phyloP scores from a whole-genome alignment of 2,888 invertebrate genomes.

The Odontocerum albicorne region DNA sequence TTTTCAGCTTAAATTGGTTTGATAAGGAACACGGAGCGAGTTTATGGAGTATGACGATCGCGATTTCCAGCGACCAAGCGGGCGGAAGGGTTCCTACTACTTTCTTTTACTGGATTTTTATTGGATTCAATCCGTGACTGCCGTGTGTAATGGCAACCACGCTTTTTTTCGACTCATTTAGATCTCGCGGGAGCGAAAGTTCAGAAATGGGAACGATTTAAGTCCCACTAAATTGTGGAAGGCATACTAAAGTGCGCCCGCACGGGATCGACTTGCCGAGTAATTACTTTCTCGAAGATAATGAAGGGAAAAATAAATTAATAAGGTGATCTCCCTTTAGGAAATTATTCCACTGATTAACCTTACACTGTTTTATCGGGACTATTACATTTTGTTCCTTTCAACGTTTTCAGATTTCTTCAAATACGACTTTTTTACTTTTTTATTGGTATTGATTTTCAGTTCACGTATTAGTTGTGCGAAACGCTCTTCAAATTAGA shows the following conservation, averaged over 20 bases:
- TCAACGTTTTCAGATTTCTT: too few species aligned
- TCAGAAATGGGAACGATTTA: conserved; percentile 19
- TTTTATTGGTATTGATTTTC: too few species aligned
- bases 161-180: conserved; percentile 28
- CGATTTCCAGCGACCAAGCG: conserved; percentile 31
- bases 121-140: conserved; percentile 37
- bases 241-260: conserved; percentile 22
- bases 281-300: conserved; percentile 12
- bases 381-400: too few species aligned
- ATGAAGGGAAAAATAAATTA: background rate
- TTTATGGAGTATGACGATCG: conserved; percentile 37
- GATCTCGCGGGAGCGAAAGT: conserved; percentile 17
- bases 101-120: conserved; percentile 37
- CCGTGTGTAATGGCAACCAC: conserved; percentile 36
- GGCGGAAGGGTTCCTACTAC: conserved; percentile 35
- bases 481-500: too few species aligned
- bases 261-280: conserved; percentile 19
- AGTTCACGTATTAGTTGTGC: too few species aligned
- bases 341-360: too few species aligned
- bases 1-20: conserved; percentile 35
- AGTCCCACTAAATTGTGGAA: conserved; percentile 26
- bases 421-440: too few species aligned
- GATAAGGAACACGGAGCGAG: conserved; percentile 37
- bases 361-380: too few species aligned
- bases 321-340: conserved; percentile 5